Base-by-base conservation (phyloP, 1,140 invertebrate genomes). In the Tachypleus tridentatus region DNA sequence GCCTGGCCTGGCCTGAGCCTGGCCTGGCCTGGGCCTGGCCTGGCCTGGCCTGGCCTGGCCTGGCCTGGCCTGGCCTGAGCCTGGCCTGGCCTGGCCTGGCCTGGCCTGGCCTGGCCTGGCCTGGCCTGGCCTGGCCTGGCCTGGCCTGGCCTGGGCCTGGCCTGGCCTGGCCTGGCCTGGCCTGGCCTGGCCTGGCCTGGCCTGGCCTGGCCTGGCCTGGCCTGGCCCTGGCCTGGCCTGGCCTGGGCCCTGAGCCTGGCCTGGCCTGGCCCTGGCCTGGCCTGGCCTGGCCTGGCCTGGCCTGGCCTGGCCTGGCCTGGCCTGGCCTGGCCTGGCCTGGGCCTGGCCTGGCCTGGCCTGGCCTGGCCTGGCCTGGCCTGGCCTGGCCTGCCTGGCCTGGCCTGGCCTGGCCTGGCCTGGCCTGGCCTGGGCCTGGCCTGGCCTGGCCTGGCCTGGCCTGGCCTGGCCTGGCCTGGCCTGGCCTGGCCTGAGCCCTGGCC, bases 181-280 rank as follows among this genome's bases (percentile, higher is more conserved):
- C 69, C 69, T 70, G 69, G 69, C 69, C 69, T 70, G 68, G 69
- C 69, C 69, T 70, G 69, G 69, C 69, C 69, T 70, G 69, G 69
- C 69, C 69, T 70, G 69, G 66, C 68, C 67, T 69, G 69, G 66
- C 69, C 67, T 70, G 69, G 69, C 69, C 67, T 70, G 69, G 69
- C 68, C 69, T 69, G 63, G n/a, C n/a, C n/a, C n/a, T n/a, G n/a
- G n/a, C n/a, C n/a, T n/a, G n/a, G n/a, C n/a, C n/a, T n/a, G n/a
- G n/a, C n/a, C n/a, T n/a, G n/a, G n/a, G n/a, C n/a, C n/a, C n/a
- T n/a, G n/a, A n/a, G n/a, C n/a, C n/a, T n/a, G n/a, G n/a, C n/a
- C n/a, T n/a, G n/a, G n/a, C n/a, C n/a, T n/a, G n/a, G n/a, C n/a
- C n/a, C n/a, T 54, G 70, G 68, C 68, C 68, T 69, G 69, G 69